A percentile compares a stretch with the other conserved stretches of the same genome.
Evolutionary conservation across 2,888 invertebrate species (phyloP).

Genomic region (Belgica antarctica): DNA sequence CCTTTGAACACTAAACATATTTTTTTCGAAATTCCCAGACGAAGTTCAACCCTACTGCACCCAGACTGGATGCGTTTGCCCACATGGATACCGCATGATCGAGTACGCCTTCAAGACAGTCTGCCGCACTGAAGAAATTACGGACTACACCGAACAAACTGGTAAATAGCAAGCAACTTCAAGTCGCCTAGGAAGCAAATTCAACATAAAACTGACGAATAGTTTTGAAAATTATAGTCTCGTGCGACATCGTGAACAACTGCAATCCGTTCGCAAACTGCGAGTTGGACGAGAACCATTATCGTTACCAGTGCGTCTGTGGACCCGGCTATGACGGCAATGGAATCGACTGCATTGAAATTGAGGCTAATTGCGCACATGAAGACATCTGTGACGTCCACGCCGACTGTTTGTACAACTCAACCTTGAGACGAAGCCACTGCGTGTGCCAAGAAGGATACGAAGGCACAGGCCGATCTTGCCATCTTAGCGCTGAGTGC

Average conservation of each 20-base stretch:
- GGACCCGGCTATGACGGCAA: slow-evolving; percentile 82
- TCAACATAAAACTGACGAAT: too few species aligned
- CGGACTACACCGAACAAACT: not conserved
- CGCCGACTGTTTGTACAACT: slow-evolving; percentile 72
- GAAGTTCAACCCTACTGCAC: slow-evolving; percentile 50
- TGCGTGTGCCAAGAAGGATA: slow-evolving; percentile 69
- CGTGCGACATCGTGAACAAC: slow-evolving; percentile 71
- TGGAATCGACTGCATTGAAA: slow-evolving; percentile 69
- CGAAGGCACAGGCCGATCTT: slow-evolving; percentile 77
- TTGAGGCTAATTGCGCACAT: slow-evolving; percentile 59
- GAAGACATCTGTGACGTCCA: slow-evolving; percentile 68
- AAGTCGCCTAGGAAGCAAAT: not conserved
- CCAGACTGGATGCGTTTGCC: slow-evolving; percentile 56
- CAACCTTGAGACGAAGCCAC: slow-evolving; percentile 61
- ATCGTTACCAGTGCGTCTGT: slow-evolving; percentile 70
- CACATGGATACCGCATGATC: slow-evolving; percentile 57
- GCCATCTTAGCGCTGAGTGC: slow-evolving; percentile 68
- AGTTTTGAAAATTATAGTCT: slow-evolving; percentile 63
- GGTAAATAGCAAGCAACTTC: not conserved
- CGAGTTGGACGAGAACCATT: slow-evolving; percentile 59
- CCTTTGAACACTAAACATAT: slow-evolving; percentile 53
- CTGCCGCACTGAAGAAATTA: slow-evolving; percentile 34
- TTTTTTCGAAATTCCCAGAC: slow-evolving; percentile 44
- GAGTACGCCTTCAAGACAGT: slow-evolving; percentile 47
- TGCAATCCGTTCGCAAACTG: slow-evolving; percentile 84